These are phyloP conservation scores for Ditula angustiorana DNA, from an alignment of 2,888 invertebrate species.

Conservation along the genomic window DNA sequence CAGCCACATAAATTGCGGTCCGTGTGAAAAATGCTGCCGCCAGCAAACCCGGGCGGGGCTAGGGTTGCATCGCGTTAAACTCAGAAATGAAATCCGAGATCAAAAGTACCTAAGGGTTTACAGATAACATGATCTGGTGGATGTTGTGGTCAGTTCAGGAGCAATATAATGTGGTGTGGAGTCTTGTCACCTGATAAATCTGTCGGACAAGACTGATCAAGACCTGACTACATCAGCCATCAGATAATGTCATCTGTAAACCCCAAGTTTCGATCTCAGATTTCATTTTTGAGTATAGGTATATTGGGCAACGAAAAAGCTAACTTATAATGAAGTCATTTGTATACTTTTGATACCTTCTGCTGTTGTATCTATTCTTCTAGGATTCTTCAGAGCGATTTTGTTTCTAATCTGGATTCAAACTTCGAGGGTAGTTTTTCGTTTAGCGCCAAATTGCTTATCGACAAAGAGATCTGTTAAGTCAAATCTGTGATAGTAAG, in stretches of 20 bases:
- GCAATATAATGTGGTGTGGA: too few relatives aligned
- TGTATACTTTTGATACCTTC: background rate
- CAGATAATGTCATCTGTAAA: too few relatives aligned
- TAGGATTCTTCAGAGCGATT: background rate
- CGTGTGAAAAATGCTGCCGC: constrained; percentile 68
- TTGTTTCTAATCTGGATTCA: background rate
- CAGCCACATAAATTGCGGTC: constrained; percentile 68
- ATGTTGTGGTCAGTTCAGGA: too few relatives aligned
- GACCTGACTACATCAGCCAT: too few relatives aligned
- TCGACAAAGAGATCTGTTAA: background rate
- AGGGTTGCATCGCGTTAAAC: constrained; percentile 18
- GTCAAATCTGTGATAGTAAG: too few relatives aligned
- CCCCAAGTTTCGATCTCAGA: too few relatives aligned
- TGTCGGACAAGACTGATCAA: too few relatives aligned
- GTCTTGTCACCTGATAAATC: too few relatives aligned
- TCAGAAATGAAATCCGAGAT: too few relatives aligned
- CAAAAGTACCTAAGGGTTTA: too few relatives aligned
- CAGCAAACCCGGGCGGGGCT: constrained; percentile 40
- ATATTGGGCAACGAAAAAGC: background rate
- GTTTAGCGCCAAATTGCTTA: background rate
- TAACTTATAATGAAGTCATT: background rate
- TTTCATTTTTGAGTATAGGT: too few relatives aligned
- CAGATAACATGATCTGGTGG: too few relatives aligned
- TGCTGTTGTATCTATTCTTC: background rate
- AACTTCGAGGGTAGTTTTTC: background rate